Evolutionary conservation across 2,113 vertebrate genomes (phyloP).

Genomic region (Apteryx owenii): DNA sequence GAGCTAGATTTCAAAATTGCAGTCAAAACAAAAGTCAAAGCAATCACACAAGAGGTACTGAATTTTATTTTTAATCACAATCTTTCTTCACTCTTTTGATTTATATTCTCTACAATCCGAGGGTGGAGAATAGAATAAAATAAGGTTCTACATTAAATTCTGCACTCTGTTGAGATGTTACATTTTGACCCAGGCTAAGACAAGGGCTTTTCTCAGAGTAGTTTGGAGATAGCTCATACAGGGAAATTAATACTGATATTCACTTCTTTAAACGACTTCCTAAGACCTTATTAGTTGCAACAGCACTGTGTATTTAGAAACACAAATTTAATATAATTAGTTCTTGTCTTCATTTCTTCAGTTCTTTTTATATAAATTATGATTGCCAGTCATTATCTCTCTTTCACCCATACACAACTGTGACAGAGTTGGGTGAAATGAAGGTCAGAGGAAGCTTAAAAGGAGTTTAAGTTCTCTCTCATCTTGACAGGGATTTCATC

Average conservation of each 20-base stretch:
- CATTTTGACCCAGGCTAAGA: not conserved
- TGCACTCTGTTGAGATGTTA: not conserved
- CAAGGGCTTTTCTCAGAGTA: not conserved
- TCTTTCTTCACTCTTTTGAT: not conserved
- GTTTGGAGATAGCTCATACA: too few species aligned
- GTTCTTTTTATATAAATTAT: not conserved
- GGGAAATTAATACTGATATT: not conserved
- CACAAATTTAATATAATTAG: not conserved
- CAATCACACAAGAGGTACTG: not conserved
- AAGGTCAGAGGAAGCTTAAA: conserved; percentile 28
- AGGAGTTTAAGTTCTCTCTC: not conserved
- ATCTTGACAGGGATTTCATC: not conserved
- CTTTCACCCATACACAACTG: not conserved
- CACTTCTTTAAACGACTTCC: not conserved
- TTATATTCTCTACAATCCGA: not conserved
- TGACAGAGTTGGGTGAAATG: not conserved
- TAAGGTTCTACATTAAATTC: not conserved
- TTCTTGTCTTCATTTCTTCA: not conserved
- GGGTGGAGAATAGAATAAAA: not conserved
- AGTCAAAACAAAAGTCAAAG: not conserved
- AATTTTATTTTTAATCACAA: not conserved
- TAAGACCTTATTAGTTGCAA: not conserved
- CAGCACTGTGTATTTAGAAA: not conserved
- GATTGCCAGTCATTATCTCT: not conserved
- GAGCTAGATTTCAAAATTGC: not conserved